Evolutionary conservation across 2,797 vertebrate species (phyloP).

Genomic region (Taeniopygia guttata): DNA sequence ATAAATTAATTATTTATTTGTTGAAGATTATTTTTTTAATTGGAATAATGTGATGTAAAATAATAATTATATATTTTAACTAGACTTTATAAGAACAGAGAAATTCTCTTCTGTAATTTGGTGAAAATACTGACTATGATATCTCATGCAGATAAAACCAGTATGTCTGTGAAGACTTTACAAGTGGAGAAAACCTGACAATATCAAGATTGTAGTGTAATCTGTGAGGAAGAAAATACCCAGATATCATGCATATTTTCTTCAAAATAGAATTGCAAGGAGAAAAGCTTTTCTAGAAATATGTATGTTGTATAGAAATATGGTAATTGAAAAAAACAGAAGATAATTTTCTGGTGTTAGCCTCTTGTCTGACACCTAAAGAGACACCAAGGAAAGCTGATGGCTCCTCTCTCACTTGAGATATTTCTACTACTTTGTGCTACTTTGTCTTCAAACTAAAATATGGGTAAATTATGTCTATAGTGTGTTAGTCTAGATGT

Average conservation of each 20-base stretch:
- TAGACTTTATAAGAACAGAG: neutral
- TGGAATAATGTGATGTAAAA: neutral
- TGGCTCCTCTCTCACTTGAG: neutral
- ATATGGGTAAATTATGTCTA: neutral
- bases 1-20: fast-evolving
- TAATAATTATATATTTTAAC: neutral
- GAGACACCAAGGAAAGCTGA: neutral
- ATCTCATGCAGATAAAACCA: neutral
- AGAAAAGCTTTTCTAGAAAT: neutral
- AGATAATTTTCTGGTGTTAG: neutral
- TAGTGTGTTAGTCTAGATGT: neutral
- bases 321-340: fast-evolving
- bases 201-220: neutral
- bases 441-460: neutral
- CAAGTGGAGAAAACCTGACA: neutral
- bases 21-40: too few relatives aligned
- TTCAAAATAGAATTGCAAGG: neutral
- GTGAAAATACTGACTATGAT: neutral
- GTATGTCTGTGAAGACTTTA: neutral
- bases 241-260: neutral
- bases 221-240: neutral
- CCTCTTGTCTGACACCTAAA: neutral
- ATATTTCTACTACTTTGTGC: neutral
- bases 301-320: neutral
- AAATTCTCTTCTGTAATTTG: neutral